Conservation (phyloP, 2,113 vertebrate genomes). For the Casuarius casuarius region DNA sequence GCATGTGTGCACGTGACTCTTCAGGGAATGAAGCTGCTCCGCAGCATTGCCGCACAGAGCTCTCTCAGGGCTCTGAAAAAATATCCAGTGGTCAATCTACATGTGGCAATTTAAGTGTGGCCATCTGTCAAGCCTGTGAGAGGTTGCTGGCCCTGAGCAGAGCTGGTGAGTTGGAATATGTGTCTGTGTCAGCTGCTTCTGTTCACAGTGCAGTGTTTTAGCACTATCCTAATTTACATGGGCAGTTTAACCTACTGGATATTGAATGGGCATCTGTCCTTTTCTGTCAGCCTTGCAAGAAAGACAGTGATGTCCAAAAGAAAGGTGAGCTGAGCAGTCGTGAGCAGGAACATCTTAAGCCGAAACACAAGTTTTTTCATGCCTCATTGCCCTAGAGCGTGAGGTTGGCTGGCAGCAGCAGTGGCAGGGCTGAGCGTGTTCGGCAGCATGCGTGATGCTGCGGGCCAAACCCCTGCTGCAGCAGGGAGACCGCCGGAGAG, state of each 20-base stretch:
- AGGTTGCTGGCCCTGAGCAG: neutral
- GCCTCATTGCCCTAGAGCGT: neutral
- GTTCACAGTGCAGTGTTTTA: neutral
- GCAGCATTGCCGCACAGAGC: neutral
- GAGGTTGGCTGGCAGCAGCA: neutral
- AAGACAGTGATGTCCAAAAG: neutral
- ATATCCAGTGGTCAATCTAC: neutral
- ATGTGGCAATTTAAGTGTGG: neutral
- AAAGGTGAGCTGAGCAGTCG: neutral
- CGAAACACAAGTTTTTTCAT: neutral
- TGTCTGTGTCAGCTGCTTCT: neutral
- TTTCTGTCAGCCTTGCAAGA: neutral
- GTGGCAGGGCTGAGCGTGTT: neutral
- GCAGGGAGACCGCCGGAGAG: neutral
- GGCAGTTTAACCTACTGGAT: neutral
- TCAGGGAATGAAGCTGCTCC: neutral
- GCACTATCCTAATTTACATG: neutral
- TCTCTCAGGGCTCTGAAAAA: neutral
- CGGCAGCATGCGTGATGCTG: neutral
- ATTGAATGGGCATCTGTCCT: neutral
- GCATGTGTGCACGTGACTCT: neutral
- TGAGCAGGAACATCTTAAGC: neutral
- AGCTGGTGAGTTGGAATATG: neutral
- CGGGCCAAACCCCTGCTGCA: neutral
- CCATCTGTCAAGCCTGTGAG: neutral